phyloP scores from a whole-genome alignment of 30 jellyfish, hydroid and myxozoan species.

The Cassiopea xamachana region DNA sequence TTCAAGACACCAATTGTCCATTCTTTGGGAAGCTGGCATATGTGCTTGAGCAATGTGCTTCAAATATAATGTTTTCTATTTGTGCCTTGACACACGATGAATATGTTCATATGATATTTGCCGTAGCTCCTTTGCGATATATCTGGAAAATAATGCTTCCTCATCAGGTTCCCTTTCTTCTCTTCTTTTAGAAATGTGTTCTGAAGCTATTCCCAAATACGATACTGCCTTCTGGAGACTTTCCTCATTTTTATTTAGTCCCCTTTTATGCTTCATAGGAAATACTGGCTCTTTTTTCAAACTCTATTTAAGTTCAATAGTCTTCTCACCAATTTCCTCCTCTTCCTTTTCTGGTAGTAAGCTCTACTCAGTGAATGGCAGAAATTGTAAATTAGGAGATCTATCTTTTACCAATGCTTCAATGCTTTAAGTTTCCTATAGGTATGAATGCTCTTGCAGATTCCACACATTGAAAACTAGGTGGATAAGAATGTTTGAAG shows the following conservation, averaged over 20 bases:
- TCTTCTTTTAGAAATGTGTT: not conserved
- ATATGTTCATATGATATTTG: constrained; percentile 7
- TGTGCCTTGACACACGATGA: not conserved
- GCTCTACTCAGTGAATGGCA: not conserved
- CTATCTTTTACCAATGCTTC: not conserved
- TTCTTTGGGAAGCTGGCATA: not conserved
- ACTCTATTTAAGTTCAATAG: not conserved
- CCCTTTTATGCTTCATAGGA: not conserved
- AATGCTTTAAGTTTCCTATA: not conserved
- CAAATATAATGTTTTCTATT: constrained; percentile 11
- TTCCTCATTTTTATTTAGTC: not conserved
- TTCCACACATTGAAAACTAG: constrained; percentile 22
- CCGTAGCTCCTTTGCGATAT: constrained; percentile 8
- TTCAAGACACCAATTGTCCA: not conserved
- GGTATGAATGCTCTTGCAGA: not conserved
- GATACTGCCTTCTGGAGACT: constrained; percentile 13
- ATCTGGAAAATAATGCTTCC: constrained; percentile 6
- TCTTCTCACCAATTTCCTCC: not conserved
- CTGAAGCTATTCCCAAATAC: constrained; percentile 6
- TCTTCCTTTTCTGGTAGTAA: constrained; percentile 4
- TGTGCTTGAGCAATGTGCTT: constrained; percentile 16
- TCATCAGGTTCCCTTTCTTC: constrained; percentile 4
- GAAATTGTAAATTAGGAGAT: not conserved
- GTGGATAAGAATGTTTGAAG: constrained; percentile 29
- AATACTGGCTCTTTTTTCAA: constrained; percentile 15